Evolutionary conservation across 2,888 invertebrate species (phyloP).

Genomic region (Brenthis hecate): DNA sequence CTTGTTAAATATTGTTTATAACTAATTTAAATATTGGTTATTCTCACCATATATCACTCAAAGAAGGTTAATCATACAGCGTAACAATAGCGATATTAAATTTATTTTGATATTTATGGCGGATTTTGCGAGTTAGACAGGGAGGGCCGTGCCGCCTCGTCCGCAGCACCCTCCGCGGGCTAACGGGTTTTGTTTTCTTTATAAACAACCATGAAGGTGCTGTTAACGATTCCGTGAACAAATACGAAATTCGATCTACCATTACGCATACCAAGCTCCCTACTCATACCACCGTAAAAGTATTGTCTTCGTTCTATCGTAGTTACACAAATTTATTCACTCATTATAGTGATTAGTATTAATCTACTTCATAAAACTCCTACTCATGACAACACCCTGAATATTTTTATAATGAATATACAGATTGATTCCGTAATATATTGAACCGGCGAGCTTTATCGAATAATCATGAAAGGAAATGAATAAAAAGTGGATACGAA

Average conservation of each 20-base stretch:
- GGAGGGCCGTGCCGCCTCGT: constrained; percentile 49
- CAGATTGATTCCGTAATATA: constrained; percentile 23
- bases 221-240: constrained; percentile 80
- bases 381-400: constrained; percentile 40
- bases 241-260: constrained; percentile 82
- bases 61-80: constrained; percentile 27
- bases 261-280: constrained; percentile 79
- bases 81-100: constrained; percentile 42
- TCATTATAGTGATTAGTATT: constrained; percentile 55
- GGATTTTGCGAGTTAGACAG: constrained; percentile 47
- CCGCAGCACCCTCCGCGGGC: constrained; percentile 45
- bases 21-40: background rate
- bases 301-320: constrained; percentile 64
- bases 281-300: constrained; percentile 54
- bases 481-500: constrained; percentile 37
- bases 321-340: constrained; percentile 44
- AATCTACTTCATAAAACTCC: constrained; percentile 47
- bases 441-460: constrained; percentile 20
- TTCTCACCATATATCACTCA: constrained; percentile 17
- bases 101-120: constrained; percentile 57
- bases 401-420: constrained; percentile 37
- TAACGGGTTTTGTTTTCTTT: constrained; percentile 80
- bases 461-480: constrained; percentile 36
- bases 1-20: background rate
- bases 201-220: constrained; percentile 79